These are phyloP conservation scores for Psittacula echo DNA, from an alignment of 2,797 vertebrate genomes.

Conservation along the genomic window DNA sequence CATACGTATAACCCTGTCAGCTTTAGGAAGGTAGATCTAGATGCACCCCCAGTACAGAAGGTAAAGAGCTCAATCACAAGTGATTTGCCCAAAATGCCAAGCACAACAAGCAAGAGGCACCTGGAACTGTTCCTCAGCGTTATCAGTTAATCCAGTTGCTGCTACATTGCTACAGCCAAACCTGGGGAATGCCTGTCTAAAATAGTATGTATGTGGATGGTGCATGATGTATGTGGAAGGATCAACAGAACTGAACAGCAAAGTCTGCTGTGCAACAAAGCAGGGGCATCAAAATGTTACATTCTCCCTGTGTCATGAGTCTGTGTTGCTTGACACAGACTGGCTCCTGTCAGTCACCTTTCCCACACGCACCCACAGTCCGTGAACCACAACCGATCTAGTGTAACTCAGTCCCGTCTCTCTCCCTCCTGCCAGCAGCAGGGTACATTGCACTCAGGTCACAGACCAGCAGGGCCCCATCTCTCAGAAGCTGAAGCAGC, in stretches of 20 bases:
- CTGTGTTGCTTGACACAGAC: not conserved
- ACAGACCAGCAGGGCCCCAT: not conserved
- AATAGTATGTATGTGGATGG: fast-evolving
- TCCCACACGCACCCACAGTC: fast-evolving
- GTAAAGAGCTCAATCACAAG: not conserved
- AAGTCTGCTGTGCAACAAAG: fast-evolving
- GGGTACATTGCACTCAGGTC: not conserved
- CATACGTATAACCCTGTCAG: too few species aligned
- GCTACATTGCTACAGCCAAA: not conserved
- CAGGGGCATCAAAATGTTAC: not conserved
- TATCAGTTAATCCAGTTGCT: not conserved
- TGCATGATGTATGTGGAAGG: too few species aligned
- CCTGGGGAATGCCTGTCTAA: fast-evolving
- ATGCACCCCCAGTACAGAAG: not conserved
- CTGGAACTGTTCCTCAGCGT: not conserved
- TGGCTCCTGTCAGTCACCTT: not conserved
- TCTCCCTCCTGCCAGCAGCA: not conserved
- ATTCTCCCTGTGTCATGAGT: not conserved
- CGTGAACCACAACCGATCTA: not conserved
- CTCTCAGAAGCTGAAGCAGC: not conserved
- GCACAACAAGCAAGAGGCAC: not conserved
- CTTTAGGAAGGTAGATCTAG: not conserved
- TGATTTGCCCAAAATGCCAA: not conserved
- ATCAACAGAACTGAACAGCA: too few species aligned
- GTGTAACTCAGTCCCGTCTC: not conserved